A percentile compares a stretch with the other conserved stretches of the same genome.
phyloP scores from a whole-genome alignment of 2,113 vertebrate genomes.

The Salvelinus alpinus region DNA sequence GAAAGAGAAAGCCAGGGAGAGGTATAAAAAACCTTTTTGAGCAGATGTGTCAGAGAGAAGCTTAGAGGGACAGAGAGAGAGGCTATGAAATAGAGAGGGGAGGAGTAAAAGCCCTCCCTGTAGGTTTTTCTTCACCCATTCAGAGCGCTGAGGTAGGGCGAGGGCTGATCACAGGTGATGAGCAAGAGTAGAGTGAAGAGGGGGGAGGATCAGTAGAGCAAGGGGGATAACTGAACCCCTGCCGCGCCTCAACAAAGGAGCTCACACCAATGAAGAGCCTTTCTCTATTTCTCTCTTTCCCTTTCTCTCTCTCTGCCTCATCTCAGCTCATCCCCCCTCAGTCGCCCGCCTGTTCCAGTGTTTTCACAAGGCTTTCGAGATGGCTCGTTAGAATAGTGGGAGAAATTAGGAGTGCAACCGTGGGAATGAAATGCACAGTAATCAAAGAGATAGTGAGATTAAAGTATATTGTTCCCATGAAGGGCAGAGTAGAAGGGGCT shows the following conservation, averaged over 20 bases:
- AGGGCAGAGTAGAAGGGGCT: conserved; percentile 44
- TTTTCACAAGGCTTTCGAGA: neutral
- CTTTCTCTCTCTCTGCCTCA: neutral
- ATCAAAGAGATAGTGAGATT: conserved; percentile 9
- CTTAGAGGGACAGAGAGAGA: neutral
- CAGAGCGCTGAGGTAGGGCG: neutral
- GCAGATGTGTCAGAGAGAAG: neutral
- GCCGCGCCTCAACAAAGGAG: neutral
- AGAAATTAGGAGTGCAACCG: neutral
- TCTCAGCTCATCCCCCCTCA: neutral
- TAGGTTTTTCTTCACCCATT: conserved; percentile 1
- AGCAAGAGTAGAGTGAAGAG: conserved; percentile 3
- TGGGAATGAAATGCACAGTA: conserved; percentile 17
- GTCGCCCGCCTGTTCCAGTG: neutral
- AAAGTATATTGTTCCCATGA: conserved; percentile 62
- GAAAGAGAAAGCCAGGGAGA: neutral
- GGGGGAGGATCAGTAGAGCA: neutral
- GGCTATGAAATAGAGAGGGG: neutral
- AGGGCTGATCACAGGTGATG: conserved; percentile 2
- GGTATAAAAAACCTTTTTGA: neutral
- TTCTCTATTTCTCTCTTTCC: neutral
- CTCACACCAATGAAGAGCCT: conserved; percentile 5
- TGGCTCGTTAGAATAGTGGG: neutral
- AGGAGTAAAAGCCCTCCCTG: neutral
- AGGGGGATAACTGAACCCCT: conserved; percentile 1